phyloP scores from a whole-genome alignment of 2,113 vertebrate species.

The Salvelinus namaycush region DNA sequence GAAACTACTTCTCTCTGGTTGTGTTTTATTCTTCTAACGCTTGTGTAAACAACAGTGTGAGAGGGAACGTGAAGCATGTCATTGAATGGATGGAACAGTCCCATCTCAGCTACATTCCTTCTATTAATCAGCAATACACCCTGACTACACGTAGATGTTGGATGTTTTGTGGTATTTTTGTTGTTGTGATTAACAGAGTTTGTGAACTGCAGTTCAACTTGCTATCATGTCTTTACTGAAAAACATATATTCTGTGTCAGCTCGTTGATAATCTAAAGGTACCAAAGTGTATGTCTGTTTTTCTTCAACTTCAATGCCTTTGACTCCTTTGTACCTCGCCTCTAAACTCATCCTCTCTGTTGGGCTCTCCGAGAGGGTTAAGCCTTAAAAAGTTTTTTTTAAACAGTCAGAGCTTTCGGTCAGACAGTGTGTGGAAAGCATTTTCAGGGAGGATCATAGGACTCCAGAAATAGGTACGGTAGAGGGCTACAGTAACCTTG shows the following conservation, averaged over 20 bases:
- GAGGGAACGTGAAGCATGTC: too few relatives aligned
- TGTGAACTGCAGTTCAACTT: too few relatives aligned
- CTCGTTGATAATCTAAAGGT: neutral
- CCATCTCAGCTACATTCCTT: neutral
- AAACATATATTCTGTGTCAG: too few relatives aligned
- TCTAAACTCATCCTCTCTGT: slow-evolving; percentile 10
- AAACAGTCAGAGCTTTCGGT: slow-evolving; percentile 62
- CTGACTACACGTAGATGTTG: too few relatives aligned
- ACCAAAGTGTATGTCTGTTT: neutral
- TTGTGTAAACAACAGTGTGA: neutral
- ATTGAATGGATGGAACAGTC: too few relatives aligned
- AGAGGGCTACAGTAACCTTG: slow-evolving; percentile 16
- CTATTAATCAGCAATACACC: neutral
- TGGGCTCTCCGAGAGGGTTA: slow-evolving; percentile 28
- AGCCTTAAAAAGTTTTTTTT: slow-evolving; percentile 62
- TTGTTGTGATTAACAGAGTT: too few relatives aligned
- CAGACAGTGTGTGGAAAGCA: slow-evolving; percentile 60
- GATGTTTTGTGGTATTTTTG: too few relatives aligned
- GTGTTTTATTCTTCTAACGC: neutral
- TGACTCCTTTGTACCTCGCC: slow-evolving; percentile 12
- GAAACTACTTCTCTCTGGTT: neutral
- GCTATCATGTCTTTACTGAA: too few relatives aligned
- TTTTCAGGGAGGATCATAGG: slow-evolving; percentile 43
- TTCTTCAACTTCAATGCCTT: slow-evolving; percentile 44
- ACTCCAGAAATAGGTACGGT: slow-evolving; percentile 58